phyloP scores from a whole-genome alignment of 1,140 invertebrate species.

The Nymphalis io region DNA sequence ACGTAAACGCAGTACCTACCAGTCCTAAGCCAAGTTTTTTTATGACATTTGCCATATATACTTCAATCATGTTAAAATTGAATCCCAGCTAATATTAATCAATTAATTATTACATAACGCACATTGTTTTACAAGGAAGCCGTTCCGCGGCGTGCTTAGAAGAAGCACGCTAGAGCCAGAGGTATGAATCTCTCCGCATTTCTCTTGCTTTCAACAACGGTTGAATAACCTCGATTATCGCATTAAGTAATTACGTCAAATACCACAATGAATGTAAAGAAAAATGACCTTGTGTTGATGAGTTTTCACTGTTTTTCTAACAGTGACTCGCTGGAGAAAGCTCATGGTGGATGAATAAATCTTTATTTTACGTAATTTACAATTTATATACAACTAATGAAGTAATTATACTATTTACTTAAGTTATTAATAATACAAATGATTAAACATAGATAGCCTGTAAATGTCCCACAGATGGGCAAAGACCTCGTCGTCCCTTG shows the following conservation, averaged over 20 bases:
- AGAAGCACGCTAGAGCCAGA: constrained; percentile 37
- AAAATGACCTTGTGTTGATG: constrained; percentile 15
- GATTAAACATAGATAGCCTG: too few species aligned
- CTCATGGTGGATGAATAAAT: neutral
- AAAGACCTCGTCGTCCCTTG: too few species aligned
- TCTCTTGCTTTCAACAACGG: constrained; percentile 60
- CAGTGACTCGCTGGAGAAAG: neutral
- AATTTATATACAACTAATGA: too few species aligned
- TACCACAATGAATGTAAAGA: constrained; percentile 12
- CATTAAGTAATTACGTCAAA: constrained; percentile 34
- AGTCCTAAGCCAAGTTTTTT: too few species aligned
- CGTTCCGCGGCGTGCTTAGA: constrained; percentile 23
- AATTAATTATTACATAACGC: neutral
- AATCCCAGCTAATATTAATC: neutral
- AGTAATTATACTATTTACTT: too few species aligned
- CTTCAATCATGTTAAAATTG: neutral
- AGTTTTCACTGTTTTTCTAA: constrained; percentile 15
- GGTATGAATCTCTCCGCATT: constrained; percentile 63
- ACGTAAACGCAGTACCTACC: too few species aligned
- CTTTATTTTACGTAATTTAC: neutral
- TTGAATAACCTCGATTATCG: constrained; percentile 56
- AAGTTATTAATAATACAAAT: too few species aligned
- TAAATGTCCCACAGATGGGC: neutral
- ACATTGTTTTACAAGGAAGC: constrained; percentile 6
- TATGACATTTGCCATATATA: too few species aligned